Evolutionary conservation across 2,888 invertebrate genomes (phyloP), one percentile per base, ranked within the genome.

Genomic region (Steinernema carpocapsae): DNA sequence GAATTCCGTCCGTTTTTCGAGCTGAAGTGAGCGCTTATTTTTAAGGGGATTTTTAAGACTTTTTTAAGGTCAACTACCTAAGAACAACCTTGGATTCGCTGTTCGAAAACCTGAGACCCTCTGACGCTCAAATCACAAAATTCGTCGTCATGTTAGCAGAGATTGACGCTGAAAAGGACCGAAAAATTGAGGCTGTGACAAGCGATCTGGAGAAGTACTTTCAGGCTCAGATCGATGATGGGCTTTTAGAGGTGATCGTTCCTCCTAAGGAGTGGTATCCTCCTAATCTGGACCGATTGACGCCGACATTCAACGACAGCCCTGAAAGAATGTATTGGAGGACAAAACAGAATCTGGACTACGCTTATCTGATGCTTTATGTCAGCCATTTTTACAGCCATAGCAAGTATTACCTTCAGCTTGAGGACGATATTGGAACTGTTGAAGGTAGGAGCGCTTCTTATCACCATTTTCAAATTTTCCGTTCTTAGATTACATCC

Each of bases 371-470:
- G 26, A 89, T 89, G 89, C 80, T 88, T 80, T 89, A 89, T 59
- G 46, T 64, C 17, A 48, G 43, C 4, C 42, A 32, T 24, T 72
- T 71, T 12, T 51, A 71, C 51, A 29, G 71, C 4, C 51, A 56
- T 12, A 32, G 64, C 52, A 72, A 48, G 26, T 79, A 75, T 72
- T 79, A 82, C 59, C 46, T 79, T 22, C 83, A 89, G 88, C 82
- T 89, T 70, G 89, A 89, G 83, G 89, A 89, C 82, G 89, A 89
- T 82, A 87, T 89, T 4, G 81, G 89, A 74, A 87, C 89, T n/a
- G 73, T 72, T n/a, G 73, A 72, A 45, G 79, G 79, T 77, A 88
- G 24, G 48, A n/a, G 48, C 6, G 7, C 43, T 14, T 43, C 43
- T 17, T 72, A n/a, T 14, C 70, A 26, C n/a, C 19, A 17, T 24